These are phyloP conservation scores for Rhagium mordax DNA, from an alignment of 2,888 invertebrate genomes.

Conservation along the genomic window DNA sequence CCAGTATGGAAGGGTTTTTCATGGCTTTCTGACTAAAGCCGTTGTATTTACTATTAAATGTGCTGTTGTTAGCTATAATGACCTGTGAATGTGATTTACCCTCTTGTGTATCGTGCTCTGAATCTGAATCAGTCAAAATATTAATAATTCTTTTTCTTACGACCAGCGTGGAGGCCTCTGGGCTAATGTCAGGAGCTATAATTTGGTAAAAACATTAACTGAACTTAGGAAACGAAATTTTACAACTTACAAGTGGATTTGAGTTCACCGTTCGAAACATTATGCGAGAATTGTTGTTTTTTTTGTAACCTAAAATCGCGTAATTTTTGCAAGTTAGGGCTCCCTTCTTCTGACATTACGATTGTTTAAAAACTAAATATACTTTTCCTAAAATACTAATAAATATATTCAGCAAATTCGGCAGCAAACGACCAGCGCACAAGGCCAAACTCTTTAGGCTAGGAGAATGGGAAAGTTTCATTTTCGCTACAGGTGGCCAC, in stretches of 20 bases:
- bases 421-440: conserved; percentile 26
- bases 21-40: conserved; percentile 45
- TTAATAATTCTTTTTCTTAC: conserved; percentile 48
- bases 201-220: conserved; percentile 34
- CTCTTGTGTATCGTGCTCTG: conserved; percentile 66
- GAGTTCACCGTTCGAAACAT: conserved; percentile 54
- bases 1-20: conserved; percentile 62
- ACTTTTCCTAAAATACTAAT: conserved; percentile 7
- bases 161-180: conserved; percentile 26
- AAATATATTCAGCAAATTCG: conserved; percentile 17
- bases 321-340: conserved; percentile 76
- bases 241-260: conserved; percentile 60
- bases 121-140: conserved; percentile 72
- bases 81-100: conserved; percentile 27
- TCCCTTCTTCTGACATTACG: conserved; percentile 70
- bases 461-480: conserved; percentile 1
- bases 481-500: conserved; percentile 19
- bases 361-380: conserved; percentile 13
- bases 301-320: conserved; percentile 81
- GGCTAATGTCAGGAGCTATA: conserved; percentile 54
- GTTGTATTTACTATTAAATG: conserved; percentile 46
- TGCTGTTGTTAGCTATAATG: conserved; percentile 43
- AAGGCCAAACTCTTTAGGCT: conserved; percentile 17
- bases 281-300: conserved; percentile 70
- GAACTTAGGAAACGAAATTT: conserved; percentile 27